Evolutionary conservation across 2,888 invertebrate genomes (phyloP).

Genomic region (Ophion costatus): DNA sequence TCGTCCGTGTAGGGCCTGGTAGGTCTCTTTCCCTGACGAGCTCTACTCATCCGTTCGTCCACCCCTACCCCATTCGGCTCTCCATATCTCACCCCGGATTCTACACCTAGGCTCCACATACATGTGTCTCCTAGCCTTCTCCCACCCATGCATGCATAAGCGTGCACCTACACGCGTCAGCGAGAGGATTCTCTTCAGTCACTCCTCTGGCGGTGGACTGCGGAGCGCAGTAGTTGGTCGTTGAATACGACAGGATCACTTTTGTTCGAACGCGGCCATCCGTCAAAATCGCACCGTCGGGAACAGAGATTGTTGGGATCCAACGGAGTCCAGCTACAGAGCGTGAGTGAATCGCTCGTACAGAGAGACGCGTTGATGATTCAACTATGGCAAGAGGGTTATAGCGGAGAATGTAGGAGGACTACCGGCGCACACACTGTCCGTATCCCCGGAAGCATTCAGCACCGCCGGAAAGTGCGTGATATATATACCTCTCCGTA

Average conservation of each 20-base stretch:
- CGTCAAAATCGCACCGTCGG: conserved; percentile 71
- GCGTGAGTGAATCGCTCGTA: conserved; percentile 33
- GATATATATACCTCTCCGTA: conserved; percentile 22
- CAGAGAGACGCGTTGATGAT: conserved; percentile 54
- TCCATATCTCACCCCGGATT: conserved; percentile 31
- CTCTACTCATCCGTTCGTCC: conserved; percentile 55
- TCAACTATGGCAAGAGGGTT: conserved; percentile 52
- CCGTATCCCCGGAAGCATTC: conserved; percentile 31
- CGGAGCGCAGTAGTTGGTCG: conserved; percentile 62
- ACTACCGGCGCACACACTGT: conserved; percentile 7
- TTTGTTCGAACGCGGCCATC: conserved; percentile 74
- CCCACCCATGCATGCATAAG: neutral
- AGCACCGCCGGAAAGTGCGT: conserved; percentile 12
- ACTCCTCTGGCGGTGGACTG: conserved; percentile 42
- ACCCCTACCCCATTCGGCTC: conserved; percentile 23
- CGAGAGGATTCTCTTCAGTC: conserved; percentile 41
- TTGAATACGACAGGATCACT: conserved; percentile 72
- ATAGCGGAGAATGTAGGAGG: conserved; percentile 34
- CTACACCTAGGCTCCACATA: conserved; percentile 35
- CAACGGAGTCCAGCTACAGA: conserved; percentile 35
- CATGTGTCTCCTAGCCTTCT: conserved; percentile 22
- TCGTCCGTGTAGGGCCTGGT: conserved; percentile 47
- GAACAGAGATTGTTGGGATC: conserved; percentile 66
- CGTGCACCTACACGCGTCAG: neutral
- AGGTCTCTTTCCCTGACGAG: conserved; percentile 56